Base-by-base conservation (phyloP, 2,888 invertebrate species). In the Drosophila bunnanda region DNA sequence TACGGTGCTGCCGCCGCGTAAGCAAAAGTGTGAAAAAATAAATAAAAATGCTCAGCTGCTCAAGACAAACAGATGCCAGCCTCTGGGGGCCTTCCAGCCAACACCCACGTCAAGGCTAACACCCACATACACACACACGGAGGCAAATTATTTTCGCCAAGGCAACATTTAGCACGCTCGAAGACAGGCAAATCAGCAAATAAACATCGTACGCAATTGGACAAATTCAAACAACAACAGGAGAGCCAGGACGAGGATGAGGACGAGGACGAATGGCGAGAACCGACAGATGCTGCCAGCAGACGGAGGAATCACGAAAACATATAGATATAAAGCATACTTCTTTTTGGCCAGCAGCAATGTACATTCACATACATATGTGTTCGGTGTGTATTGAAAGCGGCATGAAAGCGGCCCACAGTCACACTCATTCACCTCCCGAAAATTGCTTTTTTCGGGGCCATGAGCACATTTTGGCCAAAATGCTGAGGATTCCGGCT, bases 1-100 rank as follows among this genome's bases (percentile, higher is more conserved):
- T n/a, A 17, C 6, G 46, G 28, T 46, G 46, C 28, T n/a, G 28
- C 46, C 46, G 80, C 76, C 66, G 52, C 70, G 62, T 78, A 76
- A 79, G 83, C 87, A 78, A 72, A 77, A 82, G 83, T 87, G 87
- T 87, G 83, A 80, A 84, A 81, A 87, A 84, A 82, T 82, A 84
- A 82, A 86, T 83, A 84, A 79, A 86, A 83, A 72, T 67, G 57
- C 77, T 72, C 67, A 65, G 81, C 72, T 80, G 81, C 76, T 76
- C 66, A 87, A 87, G 77, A 78, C 77, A 87, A 87, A 87, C 80
- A 87, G 64, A 68, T 67, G 78, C 76, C 50, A 52, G 50, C 50
- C 34, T 34, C 81, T 64, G 48, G 59, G 78, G 76, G 72, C 39
- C 71, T 36, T 52, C 48, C 43, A 43, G 43, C 46, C 64, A 64